Base-by-base conservation (phyloP, 2,113 vertebrate genomes). In the Puffinus mauretanicus region DNA sequence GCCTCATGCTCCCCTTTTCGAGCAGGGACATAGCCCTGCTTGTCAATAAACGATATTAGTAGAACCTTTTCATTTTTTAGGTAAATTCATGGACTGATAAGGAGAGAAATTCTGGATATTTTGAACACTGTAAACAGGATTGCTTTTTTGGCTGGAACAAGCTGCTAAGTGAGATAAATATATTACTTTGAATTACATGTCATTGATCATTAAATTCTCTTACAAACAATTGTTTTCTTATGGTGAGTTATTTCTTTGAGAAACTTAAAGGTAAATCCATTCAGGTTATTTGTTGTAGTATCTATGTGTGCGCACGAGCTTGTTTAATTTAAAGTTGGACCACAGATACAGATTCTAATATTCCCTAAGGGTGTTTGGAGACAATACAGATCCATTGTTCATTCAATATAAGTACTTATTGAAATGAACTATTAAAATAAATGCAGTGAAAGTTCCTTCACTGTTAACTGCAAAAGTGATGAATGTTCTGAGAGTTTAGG, bases 351-450 rank as follows among this genome's bases (percentile, higher is more conserved):
- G 42, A 79, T 54, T 71, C 27, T 57, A 79, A 71, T 58, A 80
- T 49, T 65, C 47, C 73, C 62, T 57, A 30, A 55, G 36, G 62
- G 40, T 72, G 17, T 80, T 10, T 91, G 44, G 36, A 90, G 44
- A 82, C 57, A 75, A 79, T 71, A 36, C 7, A 87, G 47, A 76
- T 55, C 57, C 57, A 67, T 62, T 82, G 42, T 62, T 95, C 65
- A 76, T 76, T 72, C 61, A 75, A 29, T 64, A 16, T 46, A 94
- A 94, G 69, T 62, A 89, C 16, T 82, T 87, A 78, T 4, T 84
- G 81, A 95, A 96, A 89, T 65, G 15, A 93, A 79, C 69, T 79
- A 72, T 82, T 93, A 87, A 40, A 91, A 94, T 47, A 93, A 93
- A 95, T 29, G 32, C 47, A 72, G 91, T 72, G 61, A 40, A 93